These are phyloP conservation scores for Sebastes dallii DNA, from an alignment of 2,797 vertebrate species.

Conservation along the genomic window DNA sequence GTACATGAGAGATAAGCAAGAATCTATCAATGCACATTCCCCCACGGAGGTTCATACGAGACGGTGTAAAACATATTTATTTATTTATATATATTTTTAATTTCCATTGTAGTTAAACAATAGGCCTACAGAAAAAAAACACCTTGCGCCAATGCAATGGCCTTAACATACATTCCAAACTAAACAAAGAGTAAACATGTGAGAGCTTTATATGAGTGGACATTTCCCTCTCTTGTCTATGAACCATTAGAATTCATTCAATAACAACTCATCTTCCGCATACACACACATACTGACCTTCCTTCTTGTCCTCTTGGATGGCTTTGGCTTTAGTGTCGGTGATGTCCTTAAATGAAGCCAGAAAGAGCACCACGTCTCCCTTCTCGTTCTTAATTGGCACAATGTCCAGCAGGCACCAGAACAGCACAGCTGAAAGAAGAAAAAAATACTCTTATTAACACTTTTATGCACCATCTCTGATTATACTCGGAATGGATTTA, in stretches of 20 bases:
- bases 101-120: neutral
- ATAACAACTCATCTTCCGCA: neutral
- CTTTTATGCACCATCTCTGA: conserved; percentile 11
- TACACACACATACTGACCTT: conserved; percentile 84
- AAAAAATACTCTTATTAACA: conserved; percentile 31
- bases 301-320: conserved; percentile 92
- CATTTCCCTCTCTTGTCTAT: neutral
- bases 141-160: neutral
- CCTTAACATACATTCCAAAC: neutral
- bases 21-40: neutral
- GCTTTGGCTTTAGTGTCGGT: conserved; percentile 95
- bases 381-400: conserved; percentile 99
- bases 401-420: conserved; percentile 98
- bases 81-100: neutral
- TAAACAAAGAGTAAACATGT: neutral
- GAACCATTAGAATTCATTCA: neutral
- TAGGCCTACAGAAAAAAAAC: neutral
- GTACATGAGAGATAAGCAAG: no score
- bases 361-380: conserved; percentile 96
- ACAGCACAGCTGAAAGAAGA: conserved; percentile 85
- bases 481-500: conserved; percentile 16
- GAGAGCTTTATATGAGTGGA: neutral
- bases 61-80: neutral
- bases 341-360: conserved; percentile 97
- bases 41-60: neutral